Conservation (phyloP, 2,888 invertebrate genomes). For the Andrena bicolor region DNA sequence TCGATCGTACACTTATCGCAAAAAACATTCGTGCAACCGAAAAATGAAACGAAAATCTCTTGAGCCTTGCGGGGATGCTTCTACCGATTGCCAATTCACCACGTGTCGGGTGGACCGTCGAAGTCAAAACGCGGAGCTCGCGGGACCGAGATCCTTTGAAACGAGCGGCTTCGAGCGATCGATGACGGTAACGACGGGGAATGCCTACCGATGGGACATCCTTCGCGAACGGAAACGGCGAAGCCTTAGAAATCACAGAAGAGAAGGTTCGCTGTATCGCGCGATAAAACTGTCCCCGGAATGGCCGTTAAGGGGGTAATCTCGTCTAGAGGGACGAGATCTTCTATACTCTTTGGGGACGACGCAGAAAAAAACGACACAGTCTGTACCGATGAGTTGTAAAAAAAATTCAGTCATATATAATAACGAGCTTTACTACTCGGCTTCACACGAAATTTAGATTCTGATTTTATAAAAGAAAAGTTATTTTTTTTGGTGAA, state of each 20-base stretch:
- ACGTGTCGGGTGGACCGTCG: slow-evolving; percentile 33
- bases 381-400: too few relatives aligned
- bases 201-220: slow-evolving; percentile 10
- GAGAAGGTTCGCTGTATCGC: slow-evolving; percentile 10
- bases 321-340: background rate
- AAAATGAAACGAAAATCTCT: slow-evolving; percentile 7
- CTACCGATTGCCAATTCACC: slow-evolving; percentile 48
- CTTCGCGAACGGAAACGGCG: slow-evolving; percentile 4
- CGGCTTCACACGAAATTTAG: too few relatives aligned
- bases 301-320: background rate
- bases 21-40: slow-evolving; percentile 21
- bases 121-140: slow-evolving; percentile 54
- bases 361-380: too few relatives aligned
- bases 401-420: too few relatives aligned
- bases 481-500: too few relatives aligned
- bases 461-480: too few relatives aligned
- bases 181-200: slow-evolving; percentile 4
- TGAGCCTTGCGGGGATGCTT: slow-evolving; percentile 10
- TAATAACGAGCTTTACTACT: too few relatives aligned
- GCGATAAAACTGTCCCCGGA: background rate
- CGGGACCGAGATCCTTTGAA: slow-evolving; percentile 27
- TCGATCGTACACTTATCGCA: slow-evolving; percentile 76
- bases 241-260: slow-evolving; percentile 20
- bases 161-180: slow-evolving; percentile 23
- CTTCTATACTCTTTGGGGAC: background rate